Conservation (phyloP, 1,140 invertebrate species). For the Bursaphelenchus mucronatus region DNA sequence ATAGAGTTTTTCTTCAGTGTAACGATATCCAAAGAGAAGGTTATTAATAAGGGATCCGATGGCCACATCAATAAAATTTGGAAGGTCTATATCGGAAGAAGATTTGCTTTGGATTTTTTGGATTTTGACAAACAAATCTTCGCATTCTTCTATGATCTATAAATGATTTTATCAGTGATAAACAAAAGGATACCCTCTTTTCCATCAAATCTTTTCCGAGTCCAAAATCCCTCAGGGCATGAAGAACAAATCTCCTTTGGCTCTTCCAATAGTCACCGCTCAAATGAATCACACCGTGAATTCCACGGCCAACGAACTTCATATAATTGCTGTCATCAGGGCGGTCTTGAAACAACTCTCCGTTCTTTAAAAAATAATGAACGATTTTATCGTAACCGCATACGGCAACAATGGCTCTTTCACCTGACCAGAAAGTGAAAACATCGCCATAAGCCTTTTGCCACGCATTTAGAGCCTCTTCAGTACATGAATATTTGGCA, state of each 20-base stretch:
- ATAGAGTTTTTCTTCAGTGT: neutral
- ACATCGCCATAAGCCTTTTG: constrained; percentile 9
- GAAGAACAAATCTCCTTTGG: neutral
- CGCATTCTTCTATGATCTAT: constrained; percentile 5
- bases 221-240: neutral
- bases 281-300: neutral
- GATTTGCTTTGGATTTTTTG: neutral
- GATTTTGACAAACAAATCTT: neutral
- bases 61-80: constrained; percentile 1
- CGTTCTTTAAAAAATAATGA: constrained; percentile 23
- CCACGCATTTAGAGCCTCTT: no score
- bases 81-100: constrained; percentile 1
- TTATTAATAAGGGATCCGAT: constrained; percentile 17
- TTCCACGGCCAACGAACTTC: no score
- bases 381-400: constrained; percentile 30
- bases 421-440: constrained; percentile 26
- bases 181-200: neutral
- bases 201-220: constrained; percentile 5
- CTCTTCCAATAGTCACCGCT: neutral
- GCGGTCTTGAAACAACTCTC: constrained; percentile 1
- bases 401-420: constrained; percentile 28
- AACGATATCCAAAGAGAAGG: constrained; percentile 19
- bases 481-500: no score
- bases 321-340: no score
- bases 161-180: neutral